These are phyloP conservation scores for Mirounga angustirostris DNA, from an alignment of 2,113 vertebrate genomes.

Conservation along the genomic window DNA sequence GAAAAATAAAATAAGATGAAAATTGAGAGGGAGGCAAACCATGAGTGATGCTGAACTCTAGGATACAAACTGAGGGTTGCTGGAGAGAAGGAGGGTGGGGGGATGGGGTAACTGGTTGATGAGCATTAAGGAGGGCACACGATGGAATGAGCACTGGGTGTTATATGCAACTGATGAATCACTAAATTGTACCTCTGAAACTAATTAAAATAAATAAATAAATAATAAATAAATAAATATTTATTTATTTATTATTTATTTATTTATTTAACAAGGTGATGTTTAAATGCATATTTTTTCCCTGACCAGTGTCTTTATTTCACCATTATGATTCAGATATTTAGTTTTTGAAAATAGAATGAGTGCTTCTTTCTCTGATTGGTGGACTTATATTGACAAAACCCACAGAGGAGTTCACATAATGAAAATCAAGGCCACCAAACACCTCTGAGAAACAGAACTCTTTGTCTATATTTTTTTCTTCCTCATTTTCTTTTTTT, in stretches of 20 bases:
- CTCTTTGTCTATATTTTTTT: not conserved
- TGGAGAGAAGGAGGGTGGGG: too few species aligned
- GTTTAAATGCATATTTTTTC: not conserved
- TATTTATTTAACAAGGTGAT: not conserved
- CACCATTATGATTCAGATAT: not conserved
- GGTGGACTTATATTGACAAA: not conserved
- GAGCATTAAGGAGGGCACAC: too few species aligned
- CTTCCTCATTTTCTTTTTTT: not conserved
- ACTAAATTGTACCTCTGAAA: too few species aligned
- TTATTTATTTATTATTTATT: not conserved
- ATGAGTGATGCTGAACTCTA: too few species aligned
- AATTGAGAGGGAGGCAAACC: too few species aligned
- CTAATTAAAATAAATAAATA: too few species aligned
- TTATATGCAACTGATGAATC: too few species aligned
- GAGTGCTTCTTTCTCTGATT: not conserved
- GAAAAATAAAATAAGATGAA: too few species aligned
- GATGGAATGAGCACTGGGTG: too few species aligned
- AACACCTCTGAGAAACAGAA: not conserved
- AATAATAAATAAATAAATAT: not conserved
- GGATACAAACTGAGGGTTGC: too few species aligned
- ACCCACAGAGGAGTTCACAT: not conserved
- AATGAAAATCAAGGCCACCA: rapidly evolving
- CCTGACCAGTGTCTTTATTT: not conserved
- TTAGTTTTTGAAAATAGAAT: not conserved
- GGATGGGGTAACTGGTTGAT: too few species aligned